phyloP scores from a whole-genome alignment of 2,113 vertebrate genomes.

The Scomber colias region DNA sequence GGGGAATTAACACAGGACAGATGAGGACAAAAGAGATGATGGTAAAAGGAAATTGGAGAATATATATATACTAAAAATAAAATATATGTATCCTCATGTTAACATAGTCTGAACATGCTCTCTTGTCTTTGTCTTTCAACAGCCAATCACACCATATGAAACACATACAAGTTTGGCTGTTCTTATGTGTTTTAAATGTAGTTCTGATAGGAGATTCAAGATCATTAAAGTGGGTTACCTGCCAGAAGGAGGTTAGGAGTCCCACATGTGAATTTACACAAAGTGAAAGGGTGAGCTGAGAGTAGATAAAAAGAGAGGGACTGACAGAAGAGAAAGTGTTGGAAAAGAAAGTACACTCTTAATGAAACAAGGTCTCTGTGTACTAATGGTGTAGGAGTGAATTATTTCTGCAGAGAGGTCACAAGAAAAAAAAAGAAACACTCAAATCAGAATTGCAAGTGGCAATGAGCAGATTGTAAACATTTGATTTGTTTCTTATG shows the following conservation, averaged over 20 bases:
- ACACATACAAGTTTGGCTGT: not conserved
- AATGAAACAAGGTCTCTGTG: too few relatives aligned
- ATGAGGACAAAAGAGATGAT: not conserved
- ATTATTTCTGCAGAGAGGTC: too few relatives aligned
- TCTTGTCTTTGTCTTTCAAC: not conserved
- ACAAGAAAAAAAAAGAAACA: too few relatives aligned
- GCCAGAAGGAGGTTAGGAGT: constrained; percentile 30
- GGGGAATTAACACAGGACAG: not conserved
- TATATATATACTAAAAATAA: not conserved
- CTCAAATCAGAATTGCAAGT: too few relatives aligned
- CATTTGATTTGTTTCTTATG: too few relatives aligned
- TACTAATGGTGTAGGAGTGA: too few relatives aligned
- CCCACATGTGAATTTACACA: constrained; percentile 4
- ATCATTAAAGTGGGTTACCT: constrained; percentile 31
- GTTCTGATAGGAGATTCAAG: constrained; percentile 4
- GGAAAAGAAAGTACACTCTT: not conserved
- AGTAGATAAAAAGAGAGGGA: not conserved
- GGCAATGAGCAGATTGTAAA: too few relatives aligned
- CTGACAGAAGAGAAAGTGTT: not conserved
- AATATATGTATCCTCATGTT: too few relatives aligned
- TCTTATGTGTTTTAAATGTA: constrained; percentile 20
- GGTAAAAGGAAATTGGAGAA: not conserved
- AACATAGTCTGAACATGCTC: not conserved
- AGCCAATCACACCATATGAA: not conserved
- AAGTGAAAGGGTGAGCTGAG: not conserved